Percentiles rank a stretch among this genome's conserved stretches.
phyloP scores from a whole-genome alignment of 1,140 invertebrate genomes.

The Brachionus sp. region DNA sequence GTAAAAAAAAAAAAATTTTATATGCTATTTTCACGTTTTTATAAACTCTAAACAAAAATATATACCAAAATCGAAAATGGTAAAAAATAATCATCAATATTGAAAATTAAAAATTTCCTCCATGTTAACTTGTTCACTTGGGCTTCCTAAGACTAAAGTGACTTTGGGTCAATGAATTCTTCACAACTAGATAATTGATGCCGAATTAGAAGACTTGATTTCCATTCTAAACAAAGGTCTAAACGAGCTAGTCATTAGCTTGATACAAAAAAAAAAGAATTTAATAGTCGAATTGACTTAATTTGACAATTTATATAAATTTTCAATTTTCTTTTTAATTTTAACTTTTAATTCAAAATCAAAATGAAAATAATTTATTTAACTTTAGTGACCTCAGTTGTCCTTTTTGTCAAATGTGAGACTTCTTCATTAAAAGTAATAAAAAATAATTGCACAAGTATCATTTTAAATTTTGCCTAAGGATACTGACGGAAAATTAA shows the following conservation, averaged over 20 bases:
- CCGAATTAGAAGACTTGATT: background rate
- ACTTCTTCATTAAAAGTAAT: background rate
- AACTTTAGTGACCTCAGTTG: background rate
- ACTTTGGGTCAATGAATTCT: background rate
- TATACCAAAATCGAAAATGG: too few species aligned
- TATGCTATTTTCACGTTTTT: too few species aligned
- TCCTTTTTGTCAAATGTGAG: background rate
- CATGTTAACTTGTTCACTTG: background rate
- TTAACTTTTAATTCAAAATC: background rate
- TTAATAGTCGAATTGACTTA: background rate
- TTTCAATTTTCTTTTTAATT: background rate
- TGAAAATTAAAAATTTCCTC: background rate
- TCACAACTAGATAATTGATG: background rate
- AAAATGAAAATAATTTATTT: background rate
- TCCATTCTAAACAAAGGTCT: slow-evolving; percentile 1
- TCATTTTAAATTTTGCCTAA: slow-evolving; percentile 6
- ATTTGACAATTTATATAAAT: background rate
- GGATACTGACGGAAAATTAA: background rate
- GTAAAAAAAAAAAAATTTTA: too few species aligned
- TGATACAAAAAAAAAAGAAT: background rate
- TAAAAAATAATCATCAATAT: background rate
- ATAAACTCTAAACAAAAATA: too few species aligned
- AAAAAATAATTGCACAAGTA: background rate
- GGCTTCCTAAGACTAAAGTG: background rate
- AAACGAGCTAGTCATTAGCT: background rate